phyloP scores from a whole-genome alignment of 2,113 vertebrate genomes.

The Zosterops pallidus region DNA sequence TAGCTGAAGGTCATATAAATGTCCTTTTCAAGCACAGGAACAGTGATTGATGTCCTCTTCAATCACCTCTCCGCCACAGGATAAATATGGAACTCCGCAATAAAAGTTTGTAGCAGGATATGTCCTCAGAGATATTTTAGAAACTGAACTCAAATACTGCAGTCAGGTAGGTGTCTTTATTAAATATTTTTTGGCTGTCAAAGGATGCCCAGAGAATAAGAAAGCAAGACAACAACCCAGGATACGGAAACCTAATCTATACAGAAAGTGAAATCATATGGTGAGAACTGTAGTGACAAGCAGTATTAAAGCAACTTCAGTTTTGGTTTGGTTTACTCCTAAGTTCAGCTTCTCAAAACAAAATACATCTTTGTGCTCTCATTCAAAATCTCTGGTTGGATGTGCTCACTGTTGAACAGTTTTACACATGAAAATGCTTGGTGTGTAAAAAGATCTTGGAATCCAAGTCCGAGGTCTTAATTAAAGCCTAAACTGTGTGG shows the following conservation, averaged over 20 bases:
- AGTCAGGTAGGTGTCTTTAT: not conserved
- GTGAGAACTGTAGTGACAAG: not conserved
- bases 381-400: not conserved
- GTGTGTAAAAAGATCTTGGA: not conserved
- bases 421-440: not conserved
- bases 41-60: not conserved
- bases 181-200: not conserved
- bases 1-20: not conserved
- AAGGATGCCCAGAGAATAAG: not conserved
- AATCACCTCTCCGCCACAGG: not conserved
- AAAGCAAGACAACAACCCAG: not conserved
- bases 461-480: not conserved
- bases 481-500: not conserved
- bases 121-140: not conserved
- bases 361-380: not conserved
- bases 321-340: not conserved
- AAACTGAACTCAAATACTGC: not conserved
- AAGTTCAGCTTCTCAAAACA: not conserved
- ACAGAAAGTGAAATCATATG: not conserved
- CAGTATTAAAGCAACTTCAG: not conserved
- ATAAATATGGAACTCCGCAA: not conserved
- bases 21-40: not conserved
- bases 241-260: not conserved
- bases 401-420: not conserved
- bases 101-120: not conserved